phyloP scores from a whole-genome alignment of 2,113 vertebrate genomes.

The Gallinago undulata region DNA sequence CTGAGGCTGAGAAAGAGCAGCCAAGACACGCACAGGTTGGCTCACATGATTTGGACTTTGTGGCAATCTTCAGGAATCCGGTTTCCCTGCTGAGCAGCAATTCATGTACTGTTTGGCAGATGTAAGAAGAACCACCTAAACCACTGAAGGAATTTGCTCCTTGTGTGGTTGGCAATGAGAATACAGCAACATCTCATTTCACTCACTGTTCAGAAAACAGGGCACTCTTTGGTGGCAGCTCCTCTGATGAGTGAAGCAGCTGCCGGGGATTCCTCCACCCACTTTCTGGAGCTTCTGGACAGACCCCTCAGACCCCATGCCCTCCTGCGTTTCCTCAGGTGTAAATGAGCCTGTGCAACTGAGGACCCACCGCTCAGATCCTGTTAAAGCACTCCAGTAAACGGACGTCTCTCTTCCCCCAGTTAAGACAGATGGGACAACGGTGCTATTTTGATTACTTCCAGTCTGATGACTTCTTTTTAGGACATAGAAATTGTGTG shows the following conservation, averaged over 20 bases:
- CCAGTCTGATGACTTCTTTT: not conserved
- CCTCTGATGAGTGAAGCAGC: fast-evolving
- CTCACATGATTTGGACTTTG: not conserved
- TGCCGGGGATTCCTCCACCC: not conserved
- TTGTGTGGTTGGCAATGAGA: not conserved
- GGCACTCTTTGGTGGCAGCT: not conserved
- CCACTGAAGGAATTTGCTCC: not conserved
- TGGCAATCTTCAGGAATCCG: not conserved
- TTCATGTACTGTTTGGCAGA: fast-evolving
- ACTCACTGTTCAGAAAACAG: not conserved
- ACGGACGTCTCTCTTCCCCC: not conserved
- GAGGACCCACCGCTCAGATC: not conserved
- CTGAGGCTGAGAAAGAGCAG: not conserved
- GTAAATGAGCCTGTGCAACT: not conserved
- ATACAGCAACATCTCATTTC: not conserved
- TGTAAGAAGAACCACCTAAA: not conserved
- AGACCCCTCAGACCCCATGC: not conserved
- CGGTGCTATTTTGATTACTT: not conserved
- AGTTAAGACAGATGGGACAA: not conserved
- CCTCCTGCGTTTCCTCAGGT: too few relatives aligned
- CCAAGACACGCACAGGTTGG: not conserved
- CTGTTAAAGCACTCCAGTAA: not conserved
- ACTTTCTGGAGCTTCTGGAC: not conserved
- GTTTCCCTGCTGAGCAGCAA: not conserved
- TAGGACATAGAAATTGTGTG: too few relatives aligned